Conservation (phyloP, 2,888 invertebrate species). For the Byasa hedistus region DNA sequence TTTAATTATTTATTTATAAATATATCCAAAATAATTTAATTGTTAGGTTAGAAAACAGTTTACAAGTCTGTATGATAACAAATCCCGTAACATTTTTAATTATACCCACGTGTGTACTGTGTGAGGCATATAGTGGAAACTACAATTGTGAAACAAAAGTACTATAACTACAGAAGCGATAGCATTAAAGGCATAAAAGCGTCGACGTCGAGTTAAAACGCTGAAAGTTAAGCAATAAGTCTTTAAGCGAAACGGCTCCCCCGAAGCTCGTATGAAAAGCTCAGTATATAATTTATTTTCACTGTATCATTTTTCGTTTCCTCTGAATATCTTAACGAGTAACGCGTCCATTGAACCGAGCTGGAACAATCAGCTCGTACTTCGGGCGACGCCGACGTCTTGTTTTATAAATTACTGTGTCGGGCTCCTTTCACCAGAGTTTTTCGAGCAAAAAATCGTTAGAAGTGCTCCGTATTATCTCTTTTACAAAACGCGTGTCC, state of each 20-base stretch:
- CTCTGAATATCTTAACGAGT: constrained; percentile 26
- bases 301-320: constrained; percentile 22
- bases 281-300: constrained; percentile 20
- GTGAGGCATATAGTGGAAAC: neutral
- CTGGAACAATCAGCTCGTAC: constrained; percentile 37
- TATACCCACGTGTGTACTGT: neutral
- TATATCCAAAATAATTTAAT: too few relatives aligned
- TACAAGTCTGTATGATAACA: neutral
- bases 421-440: constrained; percentile 44
- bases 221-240: constrained; percentile 24
- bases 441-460: constrained; percentile 51
- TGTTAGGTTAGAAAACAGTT: neutral
- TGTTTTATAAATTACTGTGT: constrained; percentile 48
- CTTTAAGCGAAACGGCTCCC: constrained; percentile 14
- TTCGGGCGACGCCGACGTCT: constrained; percentile 37
- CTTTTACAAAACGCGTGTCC: constrained; percentile 40
- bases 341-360: constrained; percentile 36
- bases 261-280: constrained; percentile 15
- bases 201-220: constrained; percentile 7
- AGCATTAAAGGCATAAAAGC: constrained; percentile 15
- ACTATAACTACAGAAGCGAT: constrained; percentile 1
- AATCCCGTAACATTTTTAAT: neutral
- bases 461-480: constrained; percentile 46
- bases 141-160: constrained; percentile 8
- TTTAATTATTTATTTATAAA: too few relatives aligned